Conservation (phyloP, 2,113 vertebrate species). For the Petaurus breviceps region DNA sequence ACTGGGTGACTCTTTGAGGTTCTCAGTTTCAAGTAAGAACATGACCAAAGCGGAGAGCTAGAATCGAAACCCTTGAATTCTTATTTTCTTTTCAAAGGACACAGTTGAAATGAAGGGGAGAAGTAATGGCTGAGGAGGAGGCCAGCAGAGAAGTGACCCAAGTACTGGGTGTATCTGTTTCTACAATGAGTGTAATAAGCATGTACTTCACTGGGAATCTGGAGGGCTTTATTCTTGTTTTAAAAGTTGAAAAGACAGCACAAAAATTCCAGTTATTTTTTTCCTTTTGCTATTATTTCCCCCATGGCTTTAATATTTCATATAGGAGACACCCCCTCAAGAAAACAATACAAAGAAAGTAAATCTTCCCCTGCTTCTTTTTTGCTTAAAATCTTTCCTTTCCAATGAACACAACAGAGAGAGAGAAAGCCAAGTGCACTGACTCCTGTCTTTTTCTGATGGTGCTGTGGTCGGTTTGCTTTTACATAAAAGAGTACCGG, state of each 20-base stretch:
- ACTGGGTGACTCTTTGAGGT: conserved; percentile 39
- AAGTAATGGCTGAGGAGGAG: neutral
- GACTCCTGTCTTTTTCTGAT: conserved; percentile 84
- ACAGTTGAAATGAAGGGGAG: neutral
- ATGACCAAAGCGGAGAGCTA: conserved; percentile 60
- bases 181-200: conserved; percentile 64
- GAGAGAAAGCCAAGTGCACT: conserved; percentile 80
- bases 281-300: conserved; percentile 54
- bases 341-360: conserved; percentile 73
- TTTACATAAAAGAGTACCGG: conserved; percentile 82
- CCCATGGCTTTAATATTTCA: neutral
- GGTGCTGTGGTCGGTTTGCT: conserved; percentile 84
- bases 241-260: conserved; percentile 63
- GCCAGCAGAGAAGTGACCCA: conserved; percentile 54
- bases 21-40: conserved; percentile 54
- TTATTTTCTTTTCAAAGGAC: conserved; percentile 57
- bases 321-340: conserved; percentile 66
- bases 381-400: conserved; percentile 75
- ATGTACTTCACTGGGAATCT: conserved; percentile 59
- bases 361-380: conserved; percentile 71
- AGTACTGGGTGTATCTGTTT: conserved; percentile 56
- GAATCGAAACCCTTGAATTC: conserved; percentile 50
- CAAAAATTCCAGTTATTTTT: conserved; percentile 68
- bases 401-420: conserved; percentile 81
- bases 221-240: conserved; percentile 63